phyloP scores from a whole-genome alignment of 2,797 vertebrate genomes.

The Gymnothorax javanicus region DNA sequence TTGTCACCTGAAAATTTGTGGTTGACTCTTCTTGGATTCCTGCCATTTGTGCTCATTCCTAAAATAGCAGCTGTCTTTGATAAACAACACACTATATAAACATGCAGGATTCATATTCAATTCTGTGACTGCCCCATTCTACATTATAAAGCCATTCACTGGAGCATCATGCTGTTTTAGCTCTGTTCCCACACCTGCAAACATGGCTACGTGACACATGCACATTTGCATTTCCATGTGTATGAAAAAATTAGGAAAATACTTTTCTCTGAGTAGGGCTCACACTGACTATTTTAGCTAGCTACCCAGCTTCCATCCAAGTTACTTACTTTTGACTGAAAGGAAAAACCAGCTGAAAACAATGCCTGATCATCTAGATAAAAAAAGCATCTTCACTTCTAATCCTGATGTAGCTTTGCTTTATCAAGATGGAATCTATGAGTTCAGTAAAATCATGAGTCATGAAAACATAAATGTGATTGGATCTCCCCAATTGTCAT shows the following conservation, averaged over 20 bases:
- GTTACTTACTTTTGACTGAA: constrained; percentile 45
- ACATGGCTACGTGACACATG: not conserved
- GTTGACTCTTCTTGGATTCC: not conserved
- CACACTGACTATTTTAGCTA: constrained; percentile 55
- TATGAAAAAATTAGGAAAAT: not conserved
- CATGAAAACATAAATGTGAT: constrained; percentile 30
- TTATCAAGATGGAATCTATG: constrained; percentile 5
- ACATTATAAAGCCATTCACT: not conserved
- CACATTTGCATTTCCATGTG: not conserved
- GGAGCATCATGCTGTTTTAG: not conserved
- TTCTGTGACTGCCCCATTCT: not conserved
- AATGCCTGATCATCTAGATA: constrained; percentile 44
- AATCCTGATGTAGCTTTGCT: not conserved
- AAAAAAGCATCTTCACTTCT: constrained; percentile 46
- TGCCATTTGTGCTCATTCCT: not conserved
- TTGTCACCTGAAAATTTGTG: not conserved
- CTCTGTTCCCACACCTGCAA: not conserved
- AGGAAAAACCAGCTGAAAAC: constrained; percentile 40
- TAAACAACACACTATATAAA: not conserved
- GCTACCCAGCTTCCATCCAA: constrained; percentile 53
- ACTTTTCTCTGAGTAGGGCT: constrained; percentile 52
- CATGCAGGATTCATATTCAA: not conserved
- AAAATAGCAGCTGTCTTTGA: not conserved
- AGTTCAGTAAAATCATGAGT: constrained; percentile 1
- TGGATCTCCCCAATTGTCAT: not conserved